Evolutionary conservation across 2,888 invertebrate genomes (phyloP).

Genomic region (Limnephilus marmoratus): DNA sequence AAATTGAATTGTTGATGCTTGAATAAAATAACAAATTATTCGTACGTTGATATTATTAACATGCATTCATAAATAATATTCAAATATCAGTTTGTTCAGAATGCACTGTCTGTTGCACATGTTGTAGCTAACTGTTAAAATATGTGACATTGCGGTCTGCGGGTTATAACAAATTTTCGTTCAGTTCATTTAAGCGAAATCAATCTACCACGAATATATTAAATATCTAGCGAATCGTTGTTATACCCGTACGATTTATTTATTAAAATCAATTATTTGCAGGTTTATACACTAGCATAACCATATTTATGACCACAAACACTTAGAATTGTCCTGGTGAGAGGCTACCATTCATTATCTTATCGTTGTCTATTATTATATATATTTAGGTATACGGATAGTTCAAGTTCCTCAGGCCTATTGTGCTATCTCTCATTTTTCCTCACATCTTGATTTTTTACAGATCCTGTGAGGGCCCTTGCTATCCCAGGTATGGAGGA

Average conservation of each 20-base stretch:
- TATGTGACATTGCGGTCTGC: not conserved
- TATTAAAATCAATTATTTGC: no score
- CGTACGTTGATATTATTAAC: not conserved
- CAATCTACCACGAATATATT: not conserved
- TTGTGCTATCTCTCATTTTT: no score
- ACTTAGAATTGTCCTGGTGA: no score
- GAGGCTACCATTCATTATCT: no score
- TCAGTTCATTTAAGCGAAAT: not conserved
- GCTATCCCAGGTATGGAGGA: no score
- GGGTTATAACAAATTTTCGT: not conserved
- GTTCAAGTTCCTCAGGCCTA: no score
- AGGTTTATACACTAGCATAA: no score
- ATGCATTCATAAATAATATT: not conserved
- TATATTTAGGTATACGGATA: no score
- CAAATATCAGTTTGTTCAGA: not conserved
- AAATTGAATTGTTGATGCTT: not conserved
- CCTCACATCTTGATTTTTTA: no score
- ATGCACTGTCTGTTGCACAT: not conserved
- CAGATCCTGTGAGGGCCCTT: no score
- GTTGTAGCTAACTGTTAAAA: not conserved
- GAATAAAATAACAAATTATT: not conserved
- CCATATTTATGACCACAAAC: no score
- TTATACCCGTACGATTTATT: not conserved
- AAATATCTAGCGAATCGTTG: not conserved
- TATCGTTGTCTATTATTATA: no score